Evolutionary conservation across 2,888 invertebrate species (phyloP).

Genomic region (Aspidapion aeneum): DNA sequence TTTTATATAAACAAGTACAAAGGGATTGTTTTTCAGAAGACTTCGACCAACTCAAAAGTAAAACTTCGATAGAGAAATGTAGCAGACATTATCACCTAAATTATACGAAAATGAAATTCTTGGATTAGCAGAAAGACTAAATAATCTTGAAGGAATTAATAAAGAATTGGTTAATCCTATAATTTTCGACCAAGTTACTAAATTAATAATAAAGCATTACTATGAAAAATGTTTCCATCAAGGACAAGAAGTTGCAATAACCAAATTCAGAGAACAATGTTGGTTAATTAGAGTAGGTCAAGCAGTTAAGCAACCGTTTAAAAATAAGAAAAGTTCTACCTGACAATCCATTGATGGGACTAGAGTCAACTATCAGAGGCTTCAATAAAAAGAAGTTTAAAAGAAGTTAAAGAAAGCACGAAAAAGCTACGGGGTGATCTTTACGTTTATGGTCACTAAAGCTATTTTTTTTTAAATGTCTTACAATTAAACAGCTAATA

Average conservation of each 20-base stretch:
- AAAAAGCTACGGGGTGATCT: neutral
- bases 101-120: no score
- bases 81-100: slow-evolving; percentile 9
- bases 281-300: neutral
- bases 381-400: no score
- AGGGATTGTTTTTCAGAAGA: neutral
- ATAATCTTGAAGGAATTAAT: neutral
- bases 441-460: neutral
- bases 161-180: neutral
- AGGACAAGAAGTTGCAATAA: neutral
- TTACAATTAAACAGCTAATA: neutral
- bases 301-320: neutral
- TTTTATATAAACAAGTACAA: neutral
- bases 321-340: neutral
- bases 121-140: neutral
- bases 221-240: neutral
- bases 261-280: neutral
- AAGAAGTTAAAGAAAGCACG: neutral
- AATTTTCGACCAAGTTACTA: neutral
- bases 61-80: neutral
- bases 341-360: neutral
- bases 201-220: neutral
- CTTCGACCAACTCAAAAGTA: neutral
- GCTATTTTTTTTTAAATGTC: neutral
- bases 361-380: neutral